Base-by-base conservation (phyloP, 2,797 vertebrate species). In the Florisuga fusca region DNA sequence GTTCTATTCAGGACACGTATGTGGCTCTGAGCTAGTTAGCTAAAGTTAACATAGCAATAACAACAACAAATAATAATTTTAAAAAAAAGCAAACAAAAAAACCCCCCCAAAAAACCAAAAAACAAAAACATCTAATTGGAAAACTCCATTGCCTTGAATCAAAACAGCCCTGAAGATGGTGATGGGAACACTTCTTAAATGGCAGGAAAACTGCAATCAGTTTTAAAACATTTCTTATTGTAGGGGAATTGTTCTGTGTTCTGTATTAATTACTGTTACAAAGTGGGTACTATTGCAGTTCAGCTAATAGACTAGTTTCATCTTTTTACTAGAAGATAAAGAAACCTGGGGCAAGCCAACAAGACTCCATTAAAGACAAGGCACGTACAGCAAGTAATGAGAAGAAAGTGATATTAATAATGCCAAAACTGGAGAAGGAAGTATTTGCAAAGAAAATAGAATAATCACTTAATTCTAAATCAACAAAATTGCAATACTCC, bases 1-100 rank as follows among this genome's bases (percentile, higher is more conserved):
- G 9, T 51, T 58, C 71, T 38, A 45, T 66, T 89, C 5, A 6
- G 18, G 31, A 5, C 18, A 36, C 4, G 1, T 0, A 0, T 13
- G 12, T 15, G 12, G 3, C 64, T 67, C 76, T 76, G 53, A 63
- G 45, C 17, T 51, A 48, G 43, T 5, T 69, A 26, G 15, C 11
- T 63, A 11, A 38, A 14, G 14, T 41, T 38, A 38, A 41, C 14
- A 41, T 13, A 38, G 14, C 38, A 41, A 41, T 15, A 41, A 41
- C 38, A 41, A 41, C 13, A 41, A 41, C 4, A 41, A 41, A 15
- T 38, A n/a, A 36, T 36, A 36, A 36, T 36, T n/a, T n/a, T 38
- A 38, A 41, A 41, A 41, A 41, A 15, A 41, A 41, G 5, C 38
- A 41, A 41, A 41, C 38, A 41, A 50, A 62, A 83, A 15, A 36